Base-by-base conservation (phyloP, 2,113 vertebrate genomes). In the Nothobranchius kuhntae region DNA sequence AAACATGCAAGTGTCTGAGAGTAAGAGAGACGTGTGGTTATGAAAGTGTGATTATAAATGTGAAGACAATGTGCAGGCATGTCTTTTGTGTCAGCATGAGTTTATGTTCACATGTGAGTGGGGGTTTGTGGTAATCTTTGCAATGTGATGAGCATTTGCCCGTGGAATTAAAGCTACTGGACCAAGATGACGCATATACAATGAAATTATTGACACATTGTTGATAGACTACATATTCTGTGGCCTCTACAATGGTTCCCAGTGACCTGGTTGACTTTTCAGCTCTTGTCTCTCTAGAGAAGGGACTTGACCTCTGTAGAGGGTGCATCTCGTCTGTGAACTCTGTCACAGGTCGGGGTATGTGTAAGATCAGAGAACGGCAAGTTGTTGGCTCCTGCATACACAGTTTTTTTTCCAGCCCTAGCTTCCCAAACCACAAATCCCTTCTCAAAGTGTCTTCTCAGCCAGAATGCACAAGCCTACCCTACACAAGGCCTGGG, bases 361-460 rank as follows among this genome's bases (percentile, higher is more conserved):
- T 86, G 82, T 87, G 89, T 89, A 83, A 82, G 68, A 87, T 87
- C 85, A 83, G 72, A 89, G 65, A 82, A 63, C 75, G 85, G 86
- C 73, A 86, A 76, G 68, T 77, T 61, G 67, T 77, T 77, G 72
- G 86, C 86, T 89, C 83, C 26, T 55, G 58, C 56, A 77, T 64
- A 84, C 82, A 78, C 80, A 86, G 89, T 85, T 87, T 90, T 83
- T 21, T 87, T 83, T 90, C 83, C 85, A 89, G 84, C 57, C 52
- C 73, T 75, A 70, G 80, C 82, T 89, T 87, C 68, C 63, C 71
- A 89, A 85, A 92, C 91, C 90, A n/a, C 90, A 91, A 88, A 87
- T 78, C 87, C 86, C 83, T 45, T 74, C 77, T 85, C 76, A 55
- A 73, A 81, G 83, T 24, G 66, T 86, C 90, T 88, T 92, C 83